These are phyloP conservation scores for Otocyon megalotis DNA, from an alignment of 2,113 vertebrate species.

Conservation along the genomic window DNA sequence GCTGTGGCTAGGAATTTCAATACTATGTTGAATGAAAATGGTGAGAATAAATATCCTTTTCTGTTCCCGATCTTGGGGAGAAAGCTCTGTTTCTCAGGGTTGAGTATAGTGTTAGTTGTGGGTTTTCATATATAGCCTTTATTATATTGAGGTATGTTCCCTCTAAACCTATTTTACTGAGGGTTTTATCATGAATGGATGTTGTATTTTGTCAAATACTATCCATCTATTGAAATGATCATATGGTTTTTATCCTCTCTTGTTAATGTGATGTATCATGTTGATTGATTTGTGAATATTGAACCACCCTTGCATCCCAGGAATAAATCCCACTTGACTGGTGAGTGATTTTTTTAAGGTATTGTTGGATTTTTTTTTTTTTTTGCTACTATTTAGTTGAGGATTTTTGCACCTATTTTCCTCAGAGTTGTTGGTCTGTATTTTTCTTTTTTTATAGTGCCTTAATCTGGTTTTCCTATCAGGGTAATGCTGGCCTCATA, in stretches of 20 bases:
- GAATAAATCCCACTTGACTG: neutral
- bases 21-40: neutral
- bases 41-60: neutral
- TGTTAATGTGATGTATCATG: neutral
- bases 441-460: neutral
- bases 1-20: neutral
- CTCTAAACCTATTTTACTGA: neutral
- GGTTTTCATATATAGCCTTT: neutral
- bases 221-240: neutral
- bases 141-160: neutral
- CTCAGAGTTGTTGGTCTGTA: neutral
- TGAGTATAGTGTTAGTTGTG: neutral
- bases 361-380: neutral
- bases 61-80: neutral
- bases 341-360: neutral
- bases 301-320: neutral
- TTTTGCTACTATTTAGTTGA: neutral
- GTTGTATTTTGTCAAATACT: neutral
- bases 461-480: neutral
- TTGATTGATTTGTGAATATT: neutral
- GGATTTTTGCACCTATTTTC: neutral
- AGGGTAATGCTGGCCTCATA: neutral
- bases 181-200: neutral
- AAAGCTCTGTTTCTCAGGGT: neutral
- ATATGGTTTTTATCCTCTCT: neutral